A percentile compares a stretch with the other conserved stretches of the same genome.
Conservation (phyloP, 1,140 invertebrate species). For the Orchesella cincta region DNA sequence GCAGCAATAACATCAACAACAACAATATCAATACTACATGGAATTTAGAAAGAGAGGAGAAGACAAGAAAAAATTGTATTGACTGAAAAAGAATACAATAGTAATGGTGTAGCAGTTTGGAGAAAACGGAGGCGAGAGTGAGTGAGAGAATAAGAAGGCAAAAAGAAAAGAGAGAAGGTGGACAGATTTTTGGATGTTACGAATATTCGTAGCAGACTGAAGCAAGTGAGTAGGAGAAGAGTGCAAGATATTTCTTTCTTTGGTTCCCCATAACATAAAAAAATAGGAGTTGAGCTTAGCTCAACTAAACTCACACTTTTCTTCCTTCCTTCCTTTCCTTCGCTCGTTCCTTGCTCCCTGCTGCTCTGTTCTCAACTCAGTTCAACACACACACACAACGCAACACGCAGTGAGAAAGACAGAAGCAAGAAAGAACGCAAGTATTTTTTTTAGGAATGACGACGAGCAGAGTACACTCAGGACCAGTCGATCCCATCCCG, state of each 20-base stretch:
- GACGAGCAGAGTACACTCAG: not conserved
- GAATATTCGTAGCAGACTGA: not conserved
- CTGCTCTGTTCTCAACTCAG: not conserved
- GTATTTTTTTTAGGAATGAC: no score
- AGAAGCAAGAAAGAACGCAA: not conserved
- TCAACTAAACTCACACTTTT: no score
- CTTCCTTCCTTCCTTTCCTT: not conserved
- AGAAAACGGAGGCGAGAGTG: no score
- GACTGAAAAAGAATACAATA: no score
- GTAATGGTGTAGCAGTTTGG: no score
- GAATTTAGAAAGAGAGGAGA: no score
- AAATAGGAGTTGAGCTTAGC: no score
- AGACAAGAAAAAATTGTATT: no score
- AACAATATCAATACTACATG: no score
- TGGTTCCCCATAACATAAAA: not conserved
- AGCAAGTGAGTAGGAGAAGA: not conserved
- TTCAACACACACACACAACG: not conserved
- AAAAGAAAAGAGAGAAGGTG: no score
- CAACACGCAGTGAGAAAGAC: not conserved
- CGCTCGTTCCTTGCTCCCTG: not conserved
- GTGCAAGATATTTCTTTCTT: not conserved
- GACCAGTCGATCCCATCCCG: not conserved
- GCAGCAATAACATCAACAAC: no score
- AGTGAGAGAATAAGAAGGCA: no score
- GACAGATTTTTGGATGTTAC: not conserved